Evolutionary conservation across 2,888 invertebrate species (phyloP), one percentile per base, ranked within the genome.

Genomic region (Scaptomyza cyrtandrae): DNA sequence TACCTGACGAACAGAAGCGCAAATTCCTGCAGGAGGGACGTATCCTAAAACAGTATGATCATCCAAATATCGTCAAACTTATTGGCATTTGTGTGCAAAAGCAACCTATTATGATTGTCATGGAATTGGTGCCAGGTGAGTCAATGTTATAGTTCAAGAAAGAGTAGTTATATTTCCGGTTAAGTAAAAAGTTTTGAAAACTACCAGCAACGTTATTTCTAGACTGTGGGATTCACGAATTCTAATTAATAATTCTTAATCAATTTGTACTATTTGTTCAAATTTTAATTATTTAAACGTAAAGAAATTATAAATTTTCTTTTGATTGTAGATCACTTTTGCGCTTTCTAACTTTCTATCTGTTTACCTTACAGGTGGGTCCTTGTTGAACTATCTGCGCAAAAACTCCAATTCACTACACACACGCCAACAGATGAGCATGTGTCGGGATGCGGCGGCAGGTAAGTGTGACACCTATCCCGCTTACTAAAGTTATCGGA

Each of bases 81-180:
- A 98, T 98, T 82, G 99, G 99, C 31, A 98, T 99, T 84, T 99
- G 98, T 85, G 98, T 98, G 72, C 98, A 98, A 92, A 97, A 98
- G 90, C 98, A 98, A 88, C 99, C 99, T 0, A 98, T 99, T 63
- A 98, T 99, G 98, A 98, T 99, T 88, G 98, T 99, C 35, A 99
- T 99, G 99, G 99, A 99, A 93, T 94, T 98, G 70, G 98, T 98
- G 48, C 95, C 92, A 43, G 92, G 91, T 91, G 52, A 54, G 96
- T 80, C 3, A 6, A 16, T 24, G 13, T 13, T 1, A 5, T 11
- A 37, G 0, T 35, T 5, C 5, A 24, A 24, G 35, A 13, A 1
- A 35, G n/a, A 35, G 13, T 9, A 35, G 35, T 1, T 29, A 7
- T 29, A 29, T 29, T 29, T 29, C 27, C 27, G 6, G 3, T 29